A percentile compares a stretch with the other conserved stretches of the same genome.
Evolutionary conservation across 35 echinoderm and acorn worm genomes (phyloP).

Genomic region (Lytechinus pictus): DNA sequence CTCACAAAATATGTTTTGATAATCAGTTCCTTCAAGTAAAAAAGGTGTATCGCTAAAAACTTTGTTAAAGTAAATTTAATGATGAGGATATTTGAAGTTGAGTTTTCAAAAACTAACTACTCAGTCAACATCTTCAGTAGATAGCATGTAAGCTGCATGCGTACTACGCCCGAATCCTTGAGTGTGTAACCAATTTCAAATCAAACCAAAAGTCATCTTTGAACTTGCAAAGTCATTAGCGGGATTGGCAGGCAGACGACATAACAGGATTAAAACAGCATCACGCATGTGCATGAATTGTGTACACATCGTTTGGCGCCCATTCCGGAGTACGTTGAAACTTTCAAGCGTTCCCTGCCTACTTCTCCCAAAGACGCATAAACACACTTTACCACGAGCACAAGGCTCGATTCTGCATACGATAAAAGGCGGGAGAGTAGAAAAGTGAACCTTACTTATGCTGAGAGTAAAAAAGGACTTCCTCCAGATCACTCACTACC

Average conservation of each 20-base stretch:
- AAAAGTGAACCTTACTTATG: neutral
- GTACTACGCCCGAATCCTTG: too few relatives aligned
- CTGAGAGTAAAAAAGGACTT: neutral
- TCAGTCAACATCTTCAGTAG: neutral
- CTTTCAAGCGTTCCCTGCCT: neutral
- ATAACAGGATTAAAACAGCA: neutral
- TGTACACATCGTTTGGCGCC: neutral
- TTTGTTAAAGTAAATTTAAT: too few relatives aligned
- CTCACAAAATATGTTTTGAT: too few relatives aligned
- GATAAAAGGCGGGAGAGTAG: neutral
- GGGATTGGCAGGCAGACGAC: neutral
- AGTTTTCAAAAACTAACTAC: too few relatives aligned
- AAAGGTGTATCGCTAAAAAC: too few relatives aligned
- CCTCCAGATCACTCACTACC: neutral
- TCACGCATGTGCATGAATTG: neutral
- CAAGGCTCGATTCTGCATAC: neutral
- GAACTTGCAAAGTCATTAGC: too few relatives aligned
- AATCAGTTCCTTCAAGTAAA: too few relatives aligned
- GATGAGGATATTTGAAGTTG: too few relatives aligned
- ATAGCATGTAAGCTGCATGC: neutral
- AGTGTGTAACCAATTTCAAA: too few relatives aligned
- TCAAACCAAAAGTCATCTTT: too few relatives aligned
- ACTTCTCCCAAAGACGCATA: neutral
- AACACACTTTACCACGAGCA: conserved; percentile 6
- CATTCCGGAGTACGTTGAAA: conserved; percentile 7